These are phyloP conservation scores for Cremastinae sp. DNA, from an alignment of 2,888 invertebrate species.

Conservation along the genomic window DNA sequence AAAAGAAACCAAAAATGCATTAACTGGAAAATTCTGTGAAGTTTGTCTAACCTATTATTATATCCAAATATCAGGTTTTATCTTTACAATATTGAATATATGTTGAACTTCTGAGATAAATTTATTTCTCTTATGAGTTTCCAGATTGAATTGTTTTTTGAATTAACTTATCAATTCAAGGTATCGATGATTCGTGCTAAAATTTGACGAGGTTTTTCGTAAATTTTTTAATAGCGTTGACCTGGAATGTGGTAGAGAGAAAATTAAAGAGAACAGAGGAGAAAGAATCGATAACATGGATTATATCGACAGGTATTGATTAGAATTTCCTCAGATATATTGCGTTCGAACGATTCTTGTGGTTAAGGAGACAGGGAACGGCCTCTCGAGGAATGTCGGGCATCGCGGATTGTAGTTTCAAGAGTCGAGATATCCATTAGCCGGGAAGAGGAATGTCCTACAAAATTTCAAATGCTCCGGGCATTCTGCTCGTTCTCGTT, in stretches of 20 bases:
- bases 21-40: background rate
- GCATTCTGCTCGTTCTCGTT: constrained; percentile 12
- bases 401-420: constrained; percentile 27
- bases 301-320: constrained; percentile 24
- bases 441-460: constrained; percentile 30
- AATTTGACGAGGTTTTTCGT: background rate
- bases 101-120: too few relatives aligned
- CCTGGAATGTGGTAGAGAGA: constrained; percentile 26
- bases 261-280: too few relatives aligned
- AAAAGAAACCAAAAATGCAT: too few relatives aligned
- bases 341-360: constrained; percentile 35
- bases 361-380: background rate
- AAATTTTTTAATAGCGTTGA: background rate
- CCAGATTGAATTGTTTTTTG: too few relatives aligned
- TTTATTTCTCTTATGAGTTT: too few relatives aligned
- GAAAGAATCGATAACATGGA: constrained; percentile 16
- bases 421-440: constrained; percentile 48
- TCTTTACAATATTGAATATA: too few relatives aligned
- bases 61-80: too few relatives aligned
- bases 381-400: constrained; percentile 49
- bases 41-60: too few relatives aligned
- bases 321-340: constrained; percentile 26
- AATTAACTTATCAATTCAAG: too few relatives aligned
- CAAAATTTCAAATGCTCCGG: constrained; percentile 13
- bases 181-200: background rate